A percentile compares a stretch with the other conserved stretches of the same genome.
phyloP scores from a whole-genome alignment of 2,797 vertebrate genomes.

The Pteropus rufus region DNA sequence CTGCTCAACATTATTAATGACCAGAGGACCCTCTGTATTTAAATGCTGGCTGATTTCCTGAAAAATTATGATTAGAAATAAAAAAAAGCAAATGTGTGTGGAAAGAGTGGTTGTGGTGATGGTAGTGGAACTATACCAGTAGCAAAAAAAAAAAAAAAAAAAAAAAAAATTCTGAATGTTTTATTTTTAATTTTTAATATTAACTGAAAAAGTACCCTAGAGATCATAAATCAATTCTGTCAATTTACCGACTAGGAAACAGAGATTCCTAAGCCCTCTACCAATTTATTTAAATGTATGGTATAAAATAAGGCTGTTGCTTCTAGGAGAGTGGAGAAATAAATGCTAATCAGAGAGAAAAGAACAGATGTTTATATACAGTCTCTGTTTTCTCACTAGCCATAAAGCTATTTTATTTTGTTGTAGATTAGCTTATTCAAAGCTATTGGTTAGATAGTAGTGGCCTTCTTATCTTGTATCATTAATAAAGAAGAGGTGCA shows the following conservation, averaged over 20 bases:
- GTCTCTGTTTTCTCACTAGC: background rate
- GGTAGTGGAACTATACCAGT: background rate
- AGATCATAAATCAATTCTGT: background rate
- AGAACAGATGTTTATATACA: background rate
- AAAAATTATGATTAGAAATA: background rate
- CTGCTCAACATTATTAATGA: background rate
- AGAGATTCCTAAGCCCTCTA: background rate
- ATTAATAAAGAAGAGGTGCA: background rate
- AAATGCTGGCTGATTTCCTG: background rate
- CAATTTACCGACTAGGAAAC: background rate
- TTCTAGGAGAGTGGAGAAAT: background rate
- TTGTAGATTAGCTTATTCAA: background rate
- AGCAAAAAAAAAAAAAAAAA: background rate
- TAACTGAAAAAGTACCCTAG: background rate
- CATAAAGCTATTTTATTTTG: background rate
- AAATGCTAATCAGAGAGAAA: background rate
- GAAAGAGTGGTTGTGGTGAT: background rate
- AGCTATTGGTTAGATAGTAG: background rate
- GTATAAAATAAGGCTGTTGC: background rate
- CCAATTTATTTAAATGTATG: background rate
- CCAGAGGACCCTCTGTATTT: background rate
- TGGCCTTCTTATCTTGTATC: background rate
- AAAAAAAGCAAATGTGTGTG: background rate
- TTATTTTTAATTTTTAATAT: conserved; percentile 23
- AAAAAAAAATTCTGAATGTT: background rate